Evolutionary conservation across 2,888 invertebrate species (phyloP).

Genomic region (Bedellia somnulentella): DNA sequence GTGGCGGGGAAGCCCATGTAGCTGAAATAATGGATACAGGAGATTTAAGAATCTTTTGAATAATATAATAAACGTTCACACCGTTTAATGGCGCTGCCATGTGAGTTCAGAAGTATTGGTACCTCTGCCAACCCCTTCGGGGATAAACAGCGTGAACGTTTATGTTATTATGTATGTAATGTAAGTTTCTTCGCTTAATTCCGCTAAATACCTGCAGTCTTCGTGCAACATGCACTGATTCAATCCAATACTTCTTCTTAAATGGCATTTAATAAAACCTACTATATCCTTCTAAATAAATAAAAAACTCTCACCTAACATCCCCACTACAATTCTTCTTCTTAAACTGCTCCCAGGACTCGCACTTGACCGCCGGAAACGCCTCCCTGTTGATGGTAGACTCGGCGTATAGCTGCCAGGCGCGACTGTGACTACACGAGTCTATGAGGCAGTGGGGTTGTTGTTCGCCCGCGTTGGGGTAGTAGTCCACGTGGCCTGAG

Average conservation of each 20-base stretch:
- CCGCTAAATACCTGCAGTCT: too few relatives aligned
- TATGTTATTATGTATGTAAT: too few relatives aligned
- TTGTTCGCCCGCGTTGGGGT: slow-evolving; percentile 31
- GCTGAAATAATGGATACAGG: slow-evolving; percentile 15
- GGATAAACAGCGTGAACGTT: too few relatives aligned
- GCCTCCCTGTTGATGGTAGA: slow-evolving; percentile 17
- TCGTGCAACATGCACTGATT: too few relatives aligned
- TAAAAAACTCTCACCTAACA: slow-evolving; percentile 23
- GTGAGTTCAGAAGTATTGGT: too few relatives aligned
- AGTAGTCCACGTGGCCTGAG: slow-evolving; percentile 42
- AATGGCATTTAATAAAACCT: too few relatives aligned
- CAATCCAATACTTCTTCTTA: too few relatives aligned
- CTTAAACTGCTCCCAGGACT: slow-evolving; percentile 22
- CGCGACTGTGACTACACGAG: slow-evolving; percentile 39
- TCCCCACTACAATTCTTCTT: slow-evolving; percentile 17
- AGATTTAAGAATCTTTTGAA: neutral
- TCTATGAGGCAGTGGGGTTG: slow-evolving; percentile 39
- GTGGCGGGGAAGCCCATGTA: slow-evolving; percentile 27
- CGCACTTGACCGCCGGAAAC: slow-evolving; percentile 26
- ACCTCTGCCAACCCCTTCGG: too few relatives aligned
- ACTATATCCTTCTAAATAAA: too few relatives aligned
- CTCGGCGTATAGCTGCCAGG: slow-evolving; percentile 27
- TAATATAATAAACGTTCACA: slow-evolving; percentile 1
- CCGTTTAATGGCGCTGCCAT: too few relatives aligned
- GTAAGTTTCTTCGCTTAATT: too few relatives aligned